These are phyloP conservation scores for Numida meleagris DNA, from an alignment of 2,113 vertebrate genomes.

Conservation along the genomic window DNA sequence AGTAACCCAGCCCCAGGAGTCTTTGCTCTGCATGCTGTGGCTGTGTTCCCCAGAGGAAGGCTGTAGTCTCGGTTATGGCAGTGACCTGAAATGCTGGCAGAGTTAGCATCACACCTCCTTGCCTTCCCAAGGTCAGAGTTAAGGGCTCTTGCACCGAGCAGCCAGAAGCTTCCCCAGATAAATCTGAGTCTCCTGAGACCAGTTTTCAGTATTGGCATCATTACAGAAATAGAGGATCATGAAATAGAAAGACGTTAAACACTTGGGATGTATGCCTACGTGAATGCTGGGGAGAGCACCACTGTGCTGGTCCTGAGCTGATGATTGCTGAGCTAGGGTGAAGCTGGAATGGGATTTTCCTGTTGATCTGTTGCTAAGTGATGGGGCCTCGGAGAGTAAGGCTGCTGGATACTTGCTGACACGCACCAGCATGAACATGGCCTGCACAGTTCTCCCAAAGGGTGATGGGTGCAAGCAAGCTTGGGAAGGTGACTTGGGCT, in stretches of 20 bases:
- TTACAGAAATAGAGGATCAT: not conserved
- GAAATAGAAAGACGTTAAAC: not conserved
- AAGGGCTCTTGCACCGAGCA: not conserved
- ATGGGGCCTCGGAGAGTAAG: not conserved
- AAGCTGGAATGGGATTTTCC: not conserved
- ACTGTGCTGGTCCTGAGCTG: not conserved
- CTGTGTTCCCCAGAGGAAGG: not conserved
- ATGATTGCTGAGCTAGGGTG: not conserved
- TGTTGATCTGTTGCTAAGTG: not conserved
- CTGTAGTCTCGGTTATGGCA: not conserved
- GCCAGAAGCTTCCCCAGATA: not conserved
- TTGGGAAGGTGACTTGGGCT: not conserved
- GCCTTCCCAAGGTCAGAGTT: not conserved
- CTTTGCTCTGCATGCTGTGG: not conserved
- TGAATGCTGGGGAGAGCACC: not conserved
- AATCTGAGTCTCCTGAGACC: not conserved
- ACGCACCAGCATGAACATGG: fast-evolving
- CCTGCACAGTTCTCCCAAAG: not conserved
- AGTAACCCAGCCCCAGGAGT: not conserved
- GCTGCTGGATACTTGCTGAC: not conserved
- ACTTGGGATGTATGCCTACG: not conserved
- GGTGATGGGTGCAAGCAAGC: not conserved
- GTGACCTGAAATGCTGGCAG: not conserved
- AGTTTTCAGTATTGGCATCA: not conserved
- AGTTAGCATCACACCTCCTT: not conserved